Conservation (phyloP, 2,113 vertebrate genomes). For the Cettia cetti region DNA sequence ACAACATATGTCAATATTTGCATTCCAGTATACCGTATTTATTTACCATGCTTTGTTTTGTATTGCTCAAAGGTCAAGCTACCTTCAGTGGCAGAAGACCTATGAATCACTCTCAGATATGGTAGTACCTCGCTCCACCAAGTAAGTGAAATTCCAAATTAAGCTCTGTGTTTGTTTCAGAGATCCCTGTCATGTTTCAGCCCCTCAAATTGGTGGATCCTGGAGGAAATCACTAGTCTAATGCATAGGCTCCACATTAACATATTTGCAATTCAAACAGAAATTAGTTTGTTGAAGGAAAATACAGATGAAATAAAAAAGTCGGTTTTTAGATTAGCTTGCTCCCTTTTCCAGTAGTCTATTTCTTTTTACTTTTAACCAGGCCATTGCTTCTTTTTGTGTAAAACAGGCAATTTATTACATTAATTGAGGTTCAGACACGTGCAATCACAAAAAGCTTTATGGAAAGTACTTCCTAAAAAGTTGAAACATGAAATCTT, state of each 20-base stretch:
- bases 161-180: background rate
- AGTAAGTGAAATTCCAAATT: constrained; percentile 74
- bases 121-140: constrained; percentile 95
- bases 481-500: background rate
- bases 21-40: background rate
- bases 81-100: constrained; percentile 85
- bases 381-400: background rate
- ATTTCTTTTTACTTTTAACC: background rate
- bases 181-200: background rate
- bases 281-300: background rate
- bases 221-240: background rate
- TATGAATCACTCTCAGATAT: constrained; percentile 92
- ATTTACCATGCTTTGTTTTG: background rate
- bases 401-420: background rate
- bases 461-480: background rate
- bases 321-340: background rate
- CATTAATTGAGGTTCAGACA: background rate
- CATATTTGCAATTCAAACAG: background rate
- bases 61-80: constrained; percentile 75
- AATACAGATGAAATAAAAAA: background rate
- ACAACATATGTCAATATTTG: background rate
- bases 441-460: background rate
- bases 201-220: background rate
- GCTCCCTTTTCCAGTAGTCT: background rate
- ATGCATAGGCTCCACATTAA: background rate